Evolutionary conservation across 2,113 vertebrate genomes (phyloP), one percentile per base, ranked within the genome.

Genomic region (Motacilla tschutschensis): DNA sequence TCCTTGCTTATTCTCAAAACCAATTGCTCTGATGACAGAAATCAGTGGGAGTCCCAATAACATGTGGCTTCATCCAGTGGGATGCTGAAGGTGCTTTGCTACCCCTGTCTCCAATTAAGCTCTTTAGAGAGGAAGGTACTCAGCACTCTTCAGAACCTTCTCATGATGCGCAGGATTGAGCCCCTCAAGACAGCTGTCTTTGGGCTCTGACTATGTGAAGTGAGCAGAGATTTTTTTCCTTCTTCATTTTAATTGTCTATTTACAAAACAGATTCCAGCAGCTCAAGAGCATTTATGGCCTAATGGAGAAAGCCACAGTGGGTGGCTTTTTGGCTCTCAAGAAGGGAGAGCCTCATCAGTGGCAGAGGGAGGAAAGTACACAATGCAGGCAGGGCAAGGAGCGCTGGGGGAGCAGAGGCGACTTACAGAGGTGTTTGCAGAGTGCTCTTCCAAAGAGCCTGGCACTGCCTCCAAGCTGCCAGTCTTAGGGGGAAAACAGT

Each of bases 221-320:
- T 17, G 26, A 85, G 26, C 58, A 46, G 53, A 82, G 44, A 40
- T 69, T 71, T 80, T 70, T 80, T 81, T 35, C 46, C 41, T 79
- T 79, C 54, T 71, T 88, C 41, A 83, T 87, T 93, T 85, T 93
- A 89, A 93, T 93, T 93, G 58, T 60, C 76, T 94, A 75, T 94
- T 95, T 94, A 93, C 91, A 90, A 90, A 93, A 93, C 65, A 93
- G 76, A 91, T 87, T 91, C 89, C 92, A 93, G 79, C 72, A 94
- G 82, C 84, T 93, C 76, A 75, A 93, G 87, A 90, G 69, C 73
- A 83, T 94, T 95, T 95, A 69, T 87, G 54, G 79, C 73, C 87
- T 93, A 80, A 95, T 85, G 84, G 84, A 93, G 81, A 91, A 87
- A 90, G 69, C 64, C 69, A 2, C 84, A 83, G 92, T 84, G 86